phyloP scores from a whole-genome alignment of 2,113 vertebrate species.

The Irena cyanogastra region DNA sequence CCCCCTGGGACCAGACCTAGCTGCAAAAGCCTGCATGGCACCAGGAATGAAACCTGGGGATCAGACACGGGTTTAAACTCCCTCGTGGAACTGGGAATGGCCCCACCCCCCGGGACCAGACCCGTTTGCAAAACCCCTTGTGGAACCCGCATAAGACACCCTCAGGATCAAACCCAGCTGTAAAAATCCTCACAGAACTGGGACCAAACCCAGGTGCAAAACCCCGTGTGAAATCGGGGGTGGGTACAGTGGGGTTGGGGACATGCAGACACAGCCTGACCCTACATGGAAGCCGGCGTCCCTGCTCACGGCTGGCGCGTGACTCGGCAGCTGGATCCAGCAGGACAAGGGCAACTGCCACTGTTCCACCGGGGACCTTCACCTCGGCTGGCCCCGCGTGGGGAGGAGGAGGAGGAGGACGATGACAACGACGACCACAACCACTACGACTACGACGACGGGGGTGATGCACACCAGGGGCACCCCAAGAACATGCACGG shows the following conservation, averaged over 20 bases:
- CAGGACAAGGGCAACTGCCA: background rate
- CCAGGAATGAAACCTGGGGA: background rate
- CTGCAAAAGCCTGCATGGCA: background rate
- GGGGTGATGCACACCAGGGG: background rate
- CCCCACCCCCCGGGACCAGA: background rate
- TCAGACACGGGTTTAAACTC: background rate
- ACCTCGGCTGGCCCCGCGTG: background rate
- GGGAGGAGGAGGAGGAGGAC: background rate
- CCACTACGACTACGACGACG: accelerated
- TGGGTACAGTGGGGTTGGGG: background rate
- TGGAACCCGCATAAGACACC: background rate
- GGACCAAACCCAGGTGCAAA: background rate
- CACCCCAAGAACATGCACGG: background rate
- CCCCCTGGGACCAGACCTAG: background rate
- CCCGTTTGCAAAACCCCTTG: background rate
- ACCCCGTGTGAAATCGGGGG: accelerated
- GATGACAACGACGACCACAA: accelerated
- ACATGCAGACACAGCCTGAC: background rate
- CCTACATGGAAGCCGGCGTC: background rate
- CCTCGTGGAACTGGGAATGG: background rate
- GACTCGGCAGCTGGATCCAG: background rate
- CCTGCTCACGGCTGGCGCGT: background rate
- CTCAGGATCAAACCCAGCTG: background rate
- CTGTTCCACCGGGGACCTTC: background rate
- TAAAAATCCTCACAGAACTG: background rate